A percentile compares a stretch with the other conserved stretches of the same genome.
Conservation (phyloP, 1,140 invertebrate genomes). For the Drosophila navojoa region DNA sequence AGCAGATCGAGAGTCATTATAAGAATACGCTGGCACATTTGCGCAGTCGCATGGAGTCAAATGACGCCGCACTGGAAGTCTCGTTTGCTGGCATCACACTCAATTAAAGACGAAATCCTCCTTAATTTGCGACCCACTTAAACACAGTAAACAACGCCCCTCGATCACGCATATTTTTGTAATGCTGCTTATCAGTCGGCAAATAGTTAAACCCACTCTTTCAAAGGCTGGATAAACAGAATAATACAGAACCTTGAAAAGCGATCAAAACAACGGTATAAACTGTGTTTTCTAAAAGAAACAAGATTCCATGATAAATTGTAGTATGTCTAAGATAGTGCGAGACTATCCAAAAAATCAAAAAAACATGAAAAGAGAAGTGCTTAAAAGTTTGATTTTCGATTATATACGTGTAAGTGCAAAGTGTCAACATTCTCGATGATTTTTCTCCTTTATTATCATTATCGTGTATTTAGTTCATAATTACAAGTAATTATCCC, state of each 20-base stretch:
- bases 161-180: constrained; percentile 54
- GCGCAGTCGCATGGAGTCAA: constrained; percentile 87
- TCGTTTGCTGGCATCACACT: constrained; percentile 83
- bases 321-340: constrained; percentile 29
- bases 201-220: constrained; percentile 35
- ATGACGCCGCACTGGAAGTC: constrained; percentile 86
- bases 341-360: constrained; percentile 26
- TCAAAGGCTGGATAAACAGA: constrained; percentile 36
- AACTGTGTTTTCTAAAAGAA: constrained; percentile 43
- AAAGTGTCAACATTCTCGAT: constrained; percentile 73
- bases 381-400: constrained; percentile 61
- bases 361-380: not conserved
- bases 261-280: constrained; percentile 6
- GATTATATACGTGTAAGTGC: constrained; percentile 70
- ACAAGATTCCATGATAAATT: constrained; percentile 45
- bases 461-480: constrained; percentile 51
- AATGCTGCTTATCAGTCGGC: constrained; percentile 49
- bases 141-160: constrained; percentile 23
- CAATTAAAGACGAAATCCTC: constrained; percentile 56
- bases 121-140: constrained; percentile 10
- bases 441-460: constrained; percentile 44
- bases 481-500: constrained; percentile 55
- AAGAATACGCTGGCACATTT: constrained; percentile 94
- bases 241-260: constrained; percentile 24
- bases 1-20: constrained; percentile 98